Evolutionary conservation across 2,888 invertebrate species (phyloP).

Genomic region (Spodoptera littoralis): DNA sequence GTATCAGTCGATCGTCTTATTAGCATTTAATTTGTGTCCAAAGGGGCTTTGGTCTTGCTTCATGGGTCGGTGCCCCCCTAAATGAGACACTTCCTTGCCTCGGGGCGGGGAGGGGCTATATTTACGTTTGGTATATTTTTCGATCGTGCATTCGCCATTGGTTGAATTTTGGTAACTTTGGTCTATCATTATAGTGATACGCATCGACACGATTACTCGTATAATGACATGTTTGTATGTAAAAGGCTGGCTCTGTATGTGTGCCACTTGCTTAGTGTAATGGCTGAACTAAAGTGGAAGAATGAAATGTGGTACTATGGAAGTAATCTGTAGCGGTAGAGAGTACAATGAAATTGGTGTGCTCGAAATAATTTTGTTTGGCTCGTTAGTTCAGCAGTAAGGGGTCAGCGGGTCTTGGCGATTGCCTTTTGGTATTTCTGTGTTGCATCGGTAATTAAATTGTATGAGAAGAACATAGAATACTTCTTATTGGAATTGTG

Average conservation of each 20-base stretch:
- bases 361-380: slow-evolving; percentile 6
- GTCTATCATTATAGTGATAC: slow-evolving; percentile 58
- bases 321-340: slow-evolving; percentile 28
- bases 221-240: slow-evolving; percentile 43
- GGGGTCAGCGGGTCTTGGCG: too few species aligned
- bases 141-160: slow-evolving; percentile 71
- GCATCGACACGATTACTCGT: slow-evolving; percentile 49
- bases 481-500: too few species aligned
- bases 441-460: too few species aligned
- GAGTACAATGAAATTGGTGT: slow-evolving; percentile 38
- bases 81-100: slow-evolving; percentile 86
- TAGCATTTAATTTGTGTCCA: slow-evolving; percentile 87
- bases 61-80: slow-evolving; percentile 86
- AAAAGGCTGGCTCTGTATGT: slow-evolving; percentile 37
- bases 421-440: too few species aligned
- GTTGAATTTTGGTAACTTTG: slow-evolving; percentile 60
- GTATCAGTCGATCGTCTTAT: slow-evolving; percentile 82
- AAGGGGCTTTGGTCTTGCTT: slow-evolving; percentile 74
- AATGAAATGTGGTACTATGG: slow-evolving; percentile 18
- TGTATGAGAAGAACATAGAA: too few species aligned
- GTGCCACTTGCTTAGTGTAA: slow-evolving; percentile 30
- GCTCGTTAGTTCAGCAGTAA: too few species aligned
- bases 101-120: slow-evolving; percentile 75
- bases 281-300: slow-evolving; percentile 32
- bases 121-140: slow-evolving; percentile 70